Conservation (phyloP, 92 coral and sea anemone genomes). For the Nematostella vectensis region DNA sequence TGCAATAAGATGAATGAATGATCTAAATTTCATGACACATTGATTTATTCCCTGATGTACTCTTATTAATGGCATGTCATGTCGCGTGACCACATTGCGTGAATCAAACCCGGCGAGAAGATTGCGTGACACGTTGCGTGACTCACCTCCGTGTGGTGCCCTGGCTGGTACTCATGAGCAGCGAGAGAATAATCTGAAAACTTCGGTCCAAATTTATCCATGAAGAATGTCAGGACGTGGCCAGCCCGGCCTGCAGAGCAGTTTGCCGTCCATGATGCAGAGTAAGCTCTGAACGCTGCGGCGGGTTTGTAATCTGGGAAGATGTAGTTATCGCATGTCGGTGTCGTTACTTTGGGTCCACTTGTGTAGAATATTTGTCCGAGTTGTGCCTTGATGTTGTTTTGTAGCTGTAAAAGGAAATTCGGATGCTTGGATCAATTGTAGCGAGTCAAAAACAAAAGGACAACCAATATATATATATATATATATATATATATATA, state of each 20-base stretch:
- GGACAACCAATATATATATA: too few species aligned
- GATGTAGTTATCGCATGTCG: constrained; percentile 36
- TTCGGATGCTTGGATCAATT: background rate
- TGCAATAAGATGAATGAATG: too few species aligned
- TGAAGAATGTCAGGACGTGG: constrained; percentile 69
- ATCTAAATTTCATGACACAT: too few species aligned
- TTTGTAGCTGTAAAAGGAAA: constrained; percentile 22
- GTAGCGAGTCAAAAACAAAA: background rate
- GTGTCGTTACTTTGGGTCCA: constrained; percentile 43
- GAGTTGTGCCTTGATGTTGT: constrained; percentile 27
- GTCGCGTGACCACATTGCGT: too few species aligned
- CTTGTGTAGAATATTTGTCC: constrained; percentile 45
- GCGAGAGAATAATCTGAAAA: constrained; percentile 73
- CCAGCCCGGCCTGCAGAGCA: constrained; percentile 2
- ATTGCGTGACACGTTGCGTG: too few species aligned
- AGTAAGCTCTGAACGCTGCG: constrained; percentile 50
- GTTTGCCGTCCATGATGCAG: background rate
- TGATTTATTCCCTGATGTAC: too few species aligned
- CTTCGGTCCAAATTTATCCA: constrained; percentile 79
- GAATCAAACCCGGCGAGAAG: too few species aligned
- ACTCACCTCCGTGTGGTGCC: constrained; percentile 81
- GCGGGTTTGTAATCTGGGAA: constrained; percentile 42
- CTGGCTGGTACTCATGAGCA: constrained; percentile 90
- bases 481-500: too few species aligned
- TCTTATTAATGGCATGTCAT: too few species aligned